Conservation (phyloP, 1,140 invertebrate species). For the Drosophila mayri region DNA sequence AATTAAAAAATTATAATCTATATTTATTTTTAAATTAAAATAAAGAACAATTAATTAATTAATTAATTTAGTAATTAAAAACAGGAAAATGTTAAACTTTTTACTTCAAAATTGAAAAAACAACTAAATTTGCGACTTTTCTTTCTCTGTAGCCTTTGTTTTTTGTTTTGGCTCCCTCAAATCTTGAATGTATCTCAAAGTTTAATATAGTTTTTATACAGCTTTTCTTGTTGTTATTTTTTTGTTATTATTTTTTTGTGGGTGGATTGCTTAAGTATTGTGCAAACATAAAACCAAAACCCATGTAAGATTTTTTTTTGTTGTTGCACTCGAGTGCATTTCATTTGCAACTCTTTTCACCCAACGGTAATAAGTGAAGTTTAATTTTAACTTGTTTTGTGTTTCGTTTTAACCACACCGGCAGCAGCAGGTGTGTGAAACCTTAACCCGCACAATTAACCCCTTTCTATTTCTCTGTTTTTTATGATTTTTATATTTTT, state of each 20-base stretch:
- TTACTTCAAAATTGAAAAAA: neutral
- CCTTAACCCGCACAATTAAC: slow-evolving; percentile 24
- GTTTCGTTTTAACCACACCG: slow-evolving; percentile 21
- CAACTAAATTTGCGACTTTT: neutral
- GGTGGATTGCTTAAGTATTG: slow-evolving; percentile 21
- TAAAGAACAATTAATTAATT: neutral
- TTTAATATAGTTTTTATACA: slow-evolving; percentile 12
- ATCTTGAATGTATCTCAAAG: slow-evolving; percentile 26
- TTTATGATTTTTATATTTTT: neutral
- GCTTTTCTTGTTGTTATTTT: neutral
- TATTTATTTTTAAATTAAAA: no score
- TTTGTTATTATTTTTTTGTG: slow-evolving; percentile 4
- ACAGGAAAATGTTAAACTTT: no score
- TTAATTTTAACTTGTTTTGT: slow-evolving; percentile 11
- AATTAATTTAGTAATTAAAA: no score
- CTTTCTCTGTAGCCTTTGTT: slow-evolving; percentile 1
- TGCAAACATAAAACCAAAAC: slow-evolving; percentile 12
- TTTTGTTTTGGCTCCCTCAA: slow-evolving; percentile 11
- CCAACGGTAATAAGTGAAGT: slow-evolving; percentile 2
- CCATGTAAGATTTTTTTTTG: slow-evolving; percentile 5
- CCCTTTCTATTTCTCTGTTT: neutral
- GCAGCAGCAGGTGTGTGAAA: slow-evolving; percentile 25
- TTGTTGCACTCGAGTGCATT: slow-evolving; percentile 65
- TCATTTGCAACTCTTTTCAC: slow-evolving; percentile 29
- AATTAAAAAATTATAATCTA: neutral